Evolutionary conservation across 2,797 vertebrate genomes (phyloP), one percentile per base, ranked within the genome.

Genomic region (Aulostomus chinensis): DNA sequence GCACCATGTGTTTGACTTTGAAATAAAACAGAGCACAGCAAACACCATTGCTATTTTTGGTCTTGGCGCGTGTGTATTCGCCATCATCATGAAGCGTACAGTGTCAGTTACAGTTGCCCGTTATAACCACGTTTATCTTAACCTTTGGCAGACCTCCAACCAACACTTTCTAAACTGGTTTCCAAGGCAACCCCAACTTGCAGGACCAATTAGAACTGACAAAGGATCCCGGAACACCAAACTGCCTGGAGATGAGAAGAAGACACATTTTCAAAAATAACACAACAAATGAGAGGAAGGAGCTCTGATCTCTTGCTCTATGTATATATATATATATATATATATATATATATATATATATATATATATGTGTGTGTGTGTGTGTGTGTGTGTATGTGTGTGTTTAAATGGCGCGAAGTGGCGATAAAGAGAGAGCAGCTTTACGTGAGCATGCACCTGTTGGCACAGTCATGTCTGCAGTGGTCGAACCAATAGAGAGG

Each of bases 101-200:
- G 31, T 33, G 32, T 62, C 18, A 12, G 42, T 52, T 60, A 42
- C 48, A 66, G 40, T 34, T 22, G 58, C 39, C 36, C 54, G 52
- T 58, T 68, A 20, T n/a, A 58, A 48, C 30, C 54, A 49, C 36
- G 68, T 47, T 66, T 24, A 78, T 41, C 57, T 18, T 1, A 75
- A 82, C 65, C 64, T 69, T 68, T 73, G 69, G 57, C 67, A 64
- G 48, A 58, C 38, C 55, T 71, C 68, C 75, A 68, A 38, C 65
- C 50, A 58, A 46, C 63, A 65, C 61, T 73, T 74, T 73, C 53
- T 50, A 43, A 76, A 76, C 64, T 60, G 71, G 84, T 86, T 87
- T 77, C 86, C 81, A 73, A 56, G 81, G 81, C 76, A 86, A 88
- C 84, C 41, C 24, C 48, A 63, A 59, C 61, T 67, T 60, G 51